Conservation (phyloP, 2,797 vertebrate genomes). For the Babyrousa celebensis region DNA sequence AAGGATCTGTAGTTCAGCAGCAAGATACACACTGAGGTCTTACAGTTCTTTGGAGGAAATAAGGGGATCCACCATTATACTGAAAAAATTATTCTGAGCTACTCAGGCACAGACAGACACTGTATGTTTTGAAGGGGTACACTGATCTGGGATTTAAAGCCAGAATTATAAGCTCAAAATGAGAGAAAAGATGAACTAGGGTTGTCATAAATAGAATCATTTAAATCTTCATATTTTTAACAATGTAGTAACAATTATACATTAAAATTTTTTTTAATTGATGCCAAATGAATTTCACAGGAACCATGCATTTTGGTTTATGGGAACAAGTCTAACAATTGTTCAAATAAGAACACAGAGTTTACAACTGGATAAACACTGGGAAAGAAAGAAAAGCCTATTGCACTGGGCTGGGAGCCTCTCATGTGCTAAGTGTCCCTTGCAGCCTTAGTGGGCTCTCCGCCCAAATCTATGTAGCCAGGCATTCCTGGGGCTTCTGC, state of each 20-base stretch:
- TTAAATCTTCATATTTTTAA: constrained; percentile 57
- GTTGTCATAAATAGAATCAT: constrained; percentile 35
- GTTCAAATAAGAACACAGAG: constrained; percentile 24
- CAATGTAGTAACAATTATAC: constrained; percentile 35
- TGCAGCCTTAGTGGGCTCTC: not conserved
- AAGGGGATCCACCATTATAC: constrained; percentile 43
- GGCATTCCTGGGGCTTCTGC: not conserved
- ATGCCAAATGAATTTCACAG: constrained; percentile 38
- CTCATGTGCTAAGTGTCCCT: not conserved
- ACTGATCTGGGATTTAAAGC: constrained; percentile 35
- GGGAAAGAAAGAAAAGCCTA: constrained; percentile 23
- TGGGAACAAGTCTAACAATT: constrained; percentile 43
- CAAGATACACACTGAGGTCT: not conserved
- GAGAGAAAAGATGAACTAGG: constrained; percentile 19
- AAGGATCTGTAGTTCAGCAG: not conserved
- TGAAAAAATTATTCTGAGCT: constrained; percentile 34
- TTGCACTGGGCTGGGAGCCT: not conserved
- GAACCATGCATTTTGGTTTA: constrained; percentile 65
- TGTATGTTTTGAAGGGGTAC: not conserved
- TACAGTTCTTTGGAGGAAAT: constrained; percentile 49
- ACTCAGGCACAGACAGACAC: constrained; percentile 47
- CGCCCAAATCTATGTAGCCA: not conserved
- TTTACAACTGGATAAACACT: constrained; percentile 50
- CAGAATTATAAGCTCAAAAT: constrained; percentile 66
- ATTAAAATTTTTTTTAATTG: constrained; percentile 25